phyloP scores from a whole-genome alignment of 2,888 invertebrate genomes.

The Vanessa cardui region DNA sequence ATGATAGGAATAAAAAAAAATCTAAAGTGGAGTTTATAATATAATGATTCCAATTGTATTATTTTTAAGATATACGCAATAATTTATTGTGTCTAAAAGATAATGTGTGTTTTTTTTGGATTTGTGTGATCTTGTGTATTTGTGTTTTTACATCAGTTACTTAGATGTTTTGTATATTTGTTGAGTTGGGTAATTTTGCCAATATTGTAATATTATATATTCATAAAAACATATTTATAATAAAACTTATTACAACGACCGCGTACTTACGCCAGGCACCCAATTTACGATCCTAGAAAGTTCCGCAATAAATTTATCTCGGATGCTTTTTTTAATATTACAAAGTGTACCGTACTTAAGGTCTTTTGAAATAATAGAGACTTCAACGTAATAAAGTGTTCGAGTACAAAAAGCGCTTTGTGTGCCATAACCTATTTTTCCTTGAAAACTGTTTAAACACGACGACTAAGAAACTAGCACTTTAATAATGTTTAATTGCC shows the following conservation, averaged over 20 bases:
- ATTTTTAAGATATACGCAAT: no score
- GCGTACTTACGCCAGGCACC: background rate
- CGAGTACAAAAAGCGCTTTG: slow-evolving; percentile 15
- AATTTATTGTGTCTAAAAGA: no score
- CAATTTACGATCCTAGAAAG: background rate
- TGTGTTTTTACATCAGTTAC: no score
- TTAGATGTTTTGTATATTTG: no score
- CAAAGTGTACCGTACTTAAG: background rate
- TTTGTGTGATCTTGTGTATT: no score
- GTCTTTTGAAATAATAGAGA: slow-evolving; percentile 1
- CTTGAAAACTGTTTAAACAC: background rate
- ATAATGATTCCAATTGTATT: no score
- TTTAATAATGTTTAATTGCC: slow-evolving; percentile 9
- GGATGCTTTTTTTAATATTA: background rate
- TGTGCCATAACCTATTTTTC: slow-evolving; percentile 17
- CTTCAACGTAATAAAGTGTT: slow-evolving; percentile 10
- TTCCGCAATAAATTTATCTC: background rate
- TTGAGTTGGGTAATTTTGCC: no score
- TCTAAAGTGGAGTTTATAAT: background rate
- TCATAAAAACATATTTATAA: no score
- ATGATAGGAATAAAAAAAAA: background rate
- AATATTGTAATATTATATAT: no score
- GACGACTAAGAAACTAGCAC: slow-evolving; percentile 2
- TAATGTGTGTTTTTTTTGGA: no score
- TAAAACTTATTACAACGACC: no score